These are phyloP conservation scores for Syngnathus acus DNA, from an alignment of 2,797 vertebrate genomes.

Conservation along the genomic window DNA sequence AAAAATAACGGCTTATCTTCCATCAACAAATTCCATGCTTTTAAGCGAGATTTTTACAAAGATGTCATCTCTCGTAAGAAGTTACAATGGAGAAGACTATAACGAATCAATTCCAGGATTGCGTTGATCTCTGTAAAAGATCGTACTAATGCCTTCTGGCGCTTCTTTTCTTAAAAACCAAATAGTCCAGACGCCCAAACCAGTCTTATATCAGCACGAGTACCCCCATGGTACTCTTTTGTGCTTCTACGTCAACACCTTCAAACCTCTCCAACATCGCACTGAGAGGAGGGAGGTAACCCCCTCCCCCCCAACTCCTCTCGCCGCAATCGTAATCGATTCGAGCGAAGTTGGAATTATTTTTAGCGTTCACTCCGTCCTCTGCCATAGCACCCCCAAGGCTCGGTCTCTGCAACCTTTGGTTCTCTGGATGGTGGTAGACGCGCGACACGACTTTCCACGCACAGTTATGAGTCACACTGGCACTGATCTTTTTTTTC, in stretches of 20 bases:
- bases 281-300: constrained; percentile 8
- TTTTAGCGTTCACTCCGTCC: constrained; percentile 5
- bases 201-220: constrained; percentile 33
- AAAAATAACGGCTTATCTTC: constrained; percentile 10
- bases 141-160: constrained; percentile 24
- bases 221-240: constrained; percentile 31
- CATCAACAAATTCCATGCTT: constrained; percentile 3
- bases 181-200: neutral
- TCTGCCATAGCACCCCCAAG: neutral
- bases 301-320: neutral
- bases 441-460: neutral
- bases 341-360: neutral
- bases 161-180: constrained; percentile 8
- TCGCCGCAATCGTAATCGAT: constrained; percentile 1
- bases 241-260: constrained; percentile 42
- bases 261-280: constrained; percentile 21
- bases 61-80: constrained; percentile 23
- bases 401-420: constrained; percentile 4
- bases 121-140: constrained; percentile 13
- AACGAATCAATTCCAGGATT: constrained; percentile 31
- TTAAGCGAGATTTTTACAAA: constrained; percentile 11
- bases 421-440: neutral
- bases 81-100: constrained; percentile 29
- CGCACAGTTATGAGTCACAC: constrained; percentile 1
- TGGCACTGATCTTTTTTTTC: neutral